Evolutionary conservation across 2,888 invertebrate species (phyloP).

Genomic region (Euplagia quadripunctaria): DNA sequence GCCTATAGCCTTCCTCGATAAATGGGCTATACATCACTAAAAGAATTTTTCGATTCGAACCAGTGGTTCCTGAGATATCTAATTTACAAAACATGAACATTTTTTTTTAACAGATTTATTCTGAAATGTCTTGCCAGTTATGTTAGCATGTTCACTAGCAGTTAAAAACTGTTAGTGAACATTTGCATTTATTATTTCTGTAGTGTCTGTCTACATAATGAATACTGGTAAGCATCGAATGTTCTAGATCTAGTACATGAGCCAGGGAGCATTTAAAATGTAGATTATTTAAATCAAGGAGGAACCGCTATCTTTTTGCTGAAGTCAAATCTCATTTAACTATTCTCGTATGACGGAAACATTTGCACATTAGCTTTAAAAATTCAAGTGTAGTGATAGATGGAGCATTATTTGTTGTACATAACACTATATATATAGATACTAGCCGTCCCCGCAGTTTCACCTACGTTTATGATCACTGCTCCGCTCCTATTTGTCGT

Average conservation of each 20-base stretch:
- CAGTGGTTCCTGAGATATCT: too few relatives aligned
- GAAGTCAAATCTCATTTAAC: neutral
- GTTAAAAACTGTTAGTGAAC: neutral
- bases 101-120: neutral
- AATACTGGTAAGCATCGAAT: slow-evolving; percentile 3
- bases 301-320: neutral
- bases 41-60: too few relatives aligned
- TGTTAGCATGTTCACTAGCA: neutral
- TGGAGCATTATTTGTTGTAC: too few relatives aligned
- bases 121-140: neutral
- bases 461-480: too few relatives aligned
- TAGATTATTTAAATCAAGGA: slow-evolving; percentile 8
- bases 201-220: neutral
- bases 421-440: too few relatives aligned
- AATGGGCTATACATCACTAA: too few relatives aligned
- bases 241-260: neutral
- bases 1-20: too few relatives aligned
- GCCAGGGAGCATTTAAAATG: neutral
- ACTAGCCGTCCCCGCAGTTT: too few relatives aligned
- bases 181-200: neutral
- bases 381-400: too few relatives aligned
- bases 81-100: too few relatives aligned
- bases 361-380: too few relatives aligned
- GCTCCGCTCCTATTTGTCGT: too few relatives aligned
- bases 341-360: neutral